Evolutionary conservation across 1,140 invertebrate species (phyloP).

Genomic region (Ladona fulva): DNA sequence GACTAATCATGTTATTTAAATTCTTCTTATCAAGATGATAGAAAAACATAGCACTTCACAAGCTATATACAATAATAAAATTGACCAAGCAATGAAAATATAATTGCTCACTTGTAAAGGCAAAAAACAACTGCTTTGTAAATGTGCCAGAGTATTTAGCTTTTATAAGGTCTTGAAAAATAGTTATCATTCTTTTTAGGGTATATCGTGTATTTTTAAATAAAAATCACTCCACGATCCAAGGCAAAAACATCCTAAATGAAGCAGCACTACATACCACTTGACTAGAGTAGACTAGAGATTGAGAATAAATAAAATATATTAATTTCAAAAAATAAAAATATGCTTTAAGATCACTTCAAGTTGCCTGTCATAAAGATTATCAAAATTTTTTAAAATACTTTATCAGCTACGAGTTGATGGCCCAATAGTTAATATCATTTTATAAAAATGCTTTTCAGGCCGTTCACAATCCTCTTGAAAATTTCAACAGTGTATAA

Average conservation of each 20-base stretch:
- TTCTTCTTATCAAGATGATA: background rate
- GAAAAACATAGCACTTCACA: background rate
- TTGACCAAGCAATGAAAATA: constrained; percentile 1
- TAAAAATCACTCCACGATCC: background rate
- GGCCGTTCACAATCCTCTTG: background rate
- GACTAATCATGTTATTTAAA: background rate
- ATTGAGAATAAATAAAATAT: background rate
- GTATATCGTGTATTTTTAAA: background rate
- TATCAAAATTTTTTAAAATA: constrained; percentile 13
- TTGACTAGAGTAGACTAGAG: background rate
- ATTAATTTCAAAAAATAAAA: background rate
- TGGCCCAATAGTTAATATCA: background rate
- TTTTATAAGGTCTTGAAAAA: background rate
- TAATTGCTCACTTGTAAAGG: background rate
- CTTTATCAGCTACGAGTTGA: background rate
- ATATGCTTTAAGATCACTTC: background rate
- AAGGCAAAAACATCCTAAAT: background rate
- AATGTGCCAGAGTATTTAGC: constrained; percentile 1
- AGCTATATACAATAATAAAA: background rate
- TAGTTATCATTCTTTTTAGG: background rate
- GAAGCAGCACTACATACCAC: background rate
- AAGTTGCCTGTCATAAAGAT: background rate
- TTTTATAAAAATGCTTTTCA: constrained; percentile 10
- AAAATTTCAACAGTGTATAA: no score
- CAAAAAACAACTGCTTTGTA: no score